These are phyloP conservation scores for Rapana venosa DNA, from an alignment of 2,888 invertebrate species.

Conservation along the genomic window DNA sequence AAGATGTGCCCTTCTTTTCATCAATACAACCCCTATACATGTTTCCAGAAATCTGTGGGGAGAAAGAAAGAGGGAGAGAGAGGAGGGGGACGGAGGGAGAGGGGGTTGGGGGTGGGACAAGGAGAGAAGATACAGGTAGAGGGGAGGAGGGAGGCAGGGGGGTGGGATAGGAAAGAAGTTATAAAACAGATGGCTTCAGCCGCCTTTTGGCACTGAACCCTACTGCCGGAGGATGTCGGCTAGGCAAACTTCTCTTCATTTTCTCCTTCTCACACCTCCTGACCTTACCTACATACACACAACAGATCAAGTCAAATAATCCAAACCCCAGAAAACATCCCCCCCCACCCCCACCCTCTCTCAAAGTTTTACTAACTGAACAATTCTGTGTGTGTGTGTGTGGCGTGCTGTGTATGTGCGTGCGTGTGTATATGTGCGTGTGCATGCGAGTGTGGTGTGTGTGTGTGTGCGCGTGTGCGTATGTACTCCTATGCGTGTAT, in stretches of 20 bases:
- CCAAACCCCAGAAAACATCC: neutral
- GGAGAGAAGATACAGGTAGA: too few relatives aligned
- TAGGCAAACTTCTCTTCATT: neutral
- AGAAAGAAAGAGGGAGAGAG: too few relatives aligned
- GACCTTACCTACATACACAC: too few relatives aligned
- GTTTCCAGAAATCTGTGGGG: neutral
- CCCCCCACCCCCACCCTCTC: neutral
- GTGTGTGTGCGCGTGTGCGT: neutral
- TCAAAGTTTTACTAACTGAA: neutral
- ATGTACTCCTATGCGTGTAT: neutral
- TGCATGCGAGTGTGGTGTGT: too few relatives aligned
- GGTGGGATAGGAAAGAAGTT: neutral
- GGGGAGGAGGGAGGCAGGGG: neutral
- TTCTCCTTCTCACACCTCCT: neutral
- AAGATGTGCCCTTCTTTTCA: neutral
- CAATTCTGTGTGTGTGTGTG: too few relatives aligned
- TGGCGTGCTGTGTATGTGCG: too few relatives aligned
- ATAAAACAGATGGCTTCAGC: slow-evolving; percentile 20
- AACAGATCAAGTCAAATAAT: neutral
- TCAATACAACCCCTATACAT: neutral
- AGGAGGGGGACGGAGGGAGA: too few relatives aligned
- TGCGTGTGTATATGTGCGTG: too few relatives aligned
- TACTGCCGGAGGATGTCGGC: neutral
- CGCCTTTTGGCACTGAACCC: neutral
- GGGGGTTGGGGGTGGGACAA: too few relatives aligned